These are phyloP conservation scores for Coregonus clupeaformis DNA, from an alignment of 2,113 vertebrate species.

Conservation along the genomic window DNA sequence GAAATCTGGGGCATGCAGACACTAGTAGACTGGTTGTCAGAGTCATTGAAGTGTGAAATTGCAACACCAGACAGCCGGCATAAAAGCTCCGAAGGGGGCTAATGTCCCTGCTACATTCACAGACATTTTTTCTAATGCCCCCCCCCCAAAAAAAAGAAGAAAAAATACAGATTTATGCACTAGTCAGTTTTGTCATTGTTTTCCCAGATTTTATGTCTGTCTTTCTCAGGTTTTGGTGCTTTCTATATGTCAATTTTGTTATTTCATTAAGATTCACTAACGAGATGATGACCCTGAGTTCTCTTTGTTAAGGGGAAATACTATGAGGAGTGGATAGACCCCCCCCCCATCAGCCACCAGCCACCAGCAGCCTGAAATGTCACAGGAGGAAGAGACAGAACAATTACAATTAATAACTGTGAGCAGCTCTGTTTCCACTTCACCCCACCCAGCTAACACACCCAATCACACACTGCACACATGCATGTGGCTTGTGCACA, in stretches of 20 bases:
- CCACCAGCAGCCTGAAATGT: conserved; percentile 29
- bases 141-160: conserved; percentile 72
- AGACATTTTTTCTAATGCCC: conserved; percentile 83
- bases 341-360: conserved; percentile 13
- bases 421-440: conserved; percentile 25
- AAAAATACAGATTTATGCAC: conserved; percentile 66
- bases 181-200: conserved; percentile 46
- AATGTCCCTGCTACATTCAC: conserved; percentile 79
- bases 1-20: conserved; percentile 78
- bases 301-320: conserved; percentile 45
- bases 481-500: no score
- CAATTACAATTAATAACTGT: conserved; percentile 51
- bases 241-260: conserved; percentile 35
- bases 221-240: conserved; percentile 32
- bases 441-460: conserved; percentile 11
- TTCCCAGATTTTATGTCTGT: conserved; percentile 28
- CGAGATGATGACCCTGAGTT: conserved; percentile 45
- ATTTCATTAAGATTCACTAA: conserved; percentile 45
- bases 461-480: conserved; percentile 22
- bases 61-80: conserved; percentile 80
- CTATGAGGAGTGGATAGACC: conserved; percentile 13
- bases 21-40: conserved; percentile 65
- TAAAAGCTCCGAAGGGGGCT: conserved; percentile 85
- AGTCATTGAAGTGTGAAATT: conserved; percentile 83
- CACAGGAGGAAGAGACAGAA: conserved; percentile 31